Conservation (phyloP, 2,113 vertebrate genomes). For the Cryptomyrus ogoouensis region DNA sequence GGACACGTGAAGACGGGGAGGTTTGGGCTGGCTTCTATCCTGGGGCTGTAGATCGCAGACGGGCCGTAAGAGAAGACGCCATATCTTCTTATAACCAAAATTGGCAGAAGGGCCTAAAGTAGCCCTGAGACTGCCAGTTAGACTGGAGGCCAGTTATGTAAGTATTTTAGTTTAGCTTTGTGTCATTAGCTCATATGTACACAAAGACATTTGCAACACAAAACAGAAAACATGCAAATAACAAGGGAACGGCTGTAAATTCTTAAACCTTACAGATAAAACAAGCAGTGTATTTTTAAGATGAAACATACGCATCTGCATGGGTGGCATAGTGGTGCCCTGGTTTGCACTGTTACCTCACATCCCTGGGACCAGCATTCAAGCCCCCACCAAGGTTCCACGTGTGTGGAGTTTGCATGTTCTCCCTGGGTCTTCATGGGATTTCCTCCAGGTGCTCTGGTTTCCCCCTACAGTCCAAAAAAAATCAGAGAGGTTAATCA, state of each 20-base stretch:
- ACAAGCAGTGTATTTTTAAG: background rate
- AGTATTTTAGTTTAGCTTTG: background rate
- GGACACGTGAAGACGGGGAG: background rate
- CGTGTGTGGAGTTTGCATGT: background rate
- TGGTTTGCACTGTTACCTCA: background rate
- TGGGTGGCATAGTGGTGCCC: background rate
- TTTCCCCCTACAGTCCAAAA: background rate
- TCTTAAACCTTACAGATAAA: background rate
- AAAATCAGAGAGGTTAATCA: background rate
- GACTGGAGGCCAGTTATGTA: background rate
- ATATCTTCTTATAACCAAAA: background rate
- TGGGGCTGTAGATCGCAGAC: background rate
- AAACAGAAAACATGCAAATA: background rate
- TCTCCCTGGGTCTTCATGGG: background rate
- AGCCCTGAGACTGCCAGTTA: background rate
- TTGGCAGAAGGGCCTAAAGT: background rate
- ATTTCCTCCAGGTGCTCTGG: background rate
- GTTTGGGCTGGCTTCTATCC: background rate
- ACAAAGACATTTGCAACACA: background rate
- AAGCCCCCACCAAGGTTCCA: background rate
- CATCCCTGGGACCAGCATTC: background rate
- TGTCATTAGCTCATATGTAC: background rate
- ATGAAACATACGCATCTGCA: background rate
- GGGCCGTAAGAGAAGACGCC: background rate
- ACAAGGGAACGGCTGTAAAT: background rate